These are phyloP conservation scores for Scotopteryx bipunctaria DNA, from an alignment of 2,888 invertebrate genomes.

Conservation along the genomic window DNA sequence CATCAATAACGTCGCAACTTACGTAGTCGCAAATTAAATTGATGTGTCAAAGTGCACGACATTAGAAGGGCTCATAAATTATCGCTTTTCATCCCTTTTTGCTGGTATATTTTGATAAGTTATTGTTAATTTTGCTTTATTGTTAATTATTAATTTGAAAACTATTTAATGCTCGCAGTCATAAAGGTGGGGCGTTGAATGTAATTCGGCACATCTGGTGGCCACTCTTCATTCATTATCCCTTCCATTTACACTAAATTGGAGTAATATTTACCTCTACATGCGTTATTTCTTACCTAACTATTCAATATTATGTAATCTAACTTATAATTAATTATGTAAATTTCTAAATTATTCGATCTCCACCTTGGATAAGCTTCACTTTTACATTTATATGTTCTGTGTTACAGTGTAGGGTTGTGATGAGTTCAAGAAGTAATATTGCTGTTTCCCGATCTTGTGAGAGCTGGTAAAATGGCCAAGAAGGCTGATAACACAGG, in stretches of 20 bases:
- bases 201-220: slow-evolving; percentile 66
- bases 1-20: slow-evolving; percentile 18
- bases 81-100: slow-evolving; percentile 55
- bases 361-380: slow-evolving; percentile 26
- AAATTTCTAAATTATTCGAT: background rate
- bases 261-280: slow-evolving; percentile 43
- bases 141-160: background rate
- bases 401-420: slow-evolving; percentile 56
- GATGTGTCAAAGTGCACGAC: slow-evolving; percentile 72
- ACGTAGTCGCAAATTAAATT: slow-evolving; percentile 50
- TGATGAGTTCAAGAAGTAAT: slow-evolving; percentile 69
- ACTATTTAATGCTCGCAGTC: slow-evolving; percentile 5
- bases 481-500: slow-evolving; percentile 87
- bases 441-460: slow-evolving; percentile 44
- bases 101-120: slow-evolving; percentile 42
- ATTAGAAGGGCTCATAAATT: slow-evolving; percentile 65
- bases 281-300: slow-evolving; percentile 1
- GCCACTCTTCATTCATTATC: slow-evolving; percentile 45
- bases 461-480: slow-evolving; percentile 84
- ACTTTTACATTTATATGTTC: slow-evolving; percentile 39
- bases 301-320: background rate
- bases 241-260: slow-evolving; percentile 57
- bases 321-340: background rate
- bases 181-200: slow-evolving; percentile 53
- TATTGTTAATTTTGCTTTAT: slow-evolving; percentile 11